A percentile compares a stretch with the other conserved stretches of the same genome.
phyloP scores from a whole-genome alignment of 2,797 vertebrate species.

The Fistularia tabacaria region DNA sequence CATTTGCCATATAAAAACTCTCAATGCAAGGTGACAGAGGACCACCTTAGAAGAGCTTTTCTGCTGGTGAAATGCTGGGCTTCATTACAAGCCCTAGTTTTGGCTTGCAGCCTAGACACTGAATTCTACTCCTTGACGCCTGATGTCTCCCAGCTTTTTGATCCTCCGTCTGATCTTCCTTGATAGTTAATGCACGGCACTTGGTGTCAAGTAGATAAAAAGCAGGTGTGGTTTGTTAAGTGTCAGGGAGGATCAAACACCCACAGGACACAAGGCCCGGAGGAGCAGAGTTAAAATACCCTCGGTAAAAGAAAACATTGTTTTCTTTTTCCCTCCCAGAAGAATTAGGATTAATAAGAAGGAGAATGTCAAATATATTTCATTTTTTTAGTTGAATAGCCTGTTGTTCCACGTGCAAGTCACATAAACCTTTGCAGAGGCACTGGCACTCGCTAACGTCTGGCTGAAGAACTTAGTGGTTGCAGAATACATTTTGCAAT shows the following conservation, averaged over 20 bases:
- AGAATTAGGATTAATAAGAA: no score
- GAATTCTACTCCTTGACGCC: constrained; percentile 15
- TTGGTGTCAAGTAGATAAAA: constrained; percentile 21
- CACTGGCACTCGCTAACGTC: no score
- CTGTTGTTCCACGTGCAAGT: no score
- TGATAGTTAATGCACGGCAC: constrained; percentile 22
- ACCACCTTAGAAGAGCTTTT: constrained; percentile 19
- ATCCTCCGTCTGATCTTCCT: constrained; percentile 38
- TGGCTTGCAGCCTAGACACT: constrained; percentile 39
- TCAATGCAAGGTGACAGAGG: constrained; percentile 33
- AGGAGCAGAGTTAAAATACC: constrained; percentile 5
- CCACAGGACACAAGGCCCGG: constrained; percentile 10
- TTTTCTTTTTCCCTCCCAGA: background rate
- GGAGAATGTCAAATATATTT: background rate
- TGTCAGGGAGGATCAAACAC: constrained; percentile 28
- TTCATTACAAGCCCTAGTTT: constrained; percentile 23
- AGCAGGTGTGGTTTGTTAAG: constrained; percentile 27
- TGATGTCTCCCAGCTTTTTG: constrained; percentile 37
- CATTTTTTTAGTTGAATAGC: no score
- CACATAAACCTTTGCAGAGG: no score
- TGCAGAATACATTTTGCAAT: no score
- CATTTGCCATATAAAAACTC: constrained; percentile 4
- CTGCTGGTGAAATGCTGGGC: constrained; percentile 10
- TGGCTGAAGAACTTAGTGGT: no score
- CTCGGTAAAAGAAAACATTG: background rate